Evolutionary conservation across 2,113 vertebrate species (phyloP).

Genomic region (Elephas maximus): DNA sequence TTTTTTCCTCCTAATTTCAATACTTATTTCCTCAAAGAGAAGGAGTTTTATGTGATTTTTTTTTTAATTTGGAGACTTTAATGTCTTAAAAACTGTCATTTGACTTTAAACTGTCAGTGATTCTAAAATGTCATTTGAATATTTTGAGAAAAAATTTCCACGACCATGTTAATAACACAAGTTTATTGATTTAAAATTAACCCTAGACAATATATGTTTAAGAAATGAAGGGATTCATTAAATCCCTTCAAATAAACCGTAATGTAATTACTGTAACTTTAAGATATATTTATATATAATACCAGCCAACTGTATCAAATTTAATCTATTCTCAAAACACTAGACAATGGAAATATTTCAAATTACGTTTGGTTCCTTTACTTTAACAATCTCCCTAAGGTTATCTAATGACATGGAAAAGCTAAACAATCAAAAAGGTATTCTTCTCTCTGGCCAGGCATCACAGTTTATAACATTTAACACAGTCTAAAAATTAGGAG

Average conservation of each 20-base stretch:
- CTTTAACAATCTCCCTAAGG: slow-evolving; percentile 1
- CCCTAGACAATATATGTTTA: slow-evolving; percentile 22
- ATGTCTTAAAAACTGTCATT: slow-evolving; percentile 49
- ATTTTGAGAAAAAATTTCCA: slow-evolving; percentile 42
- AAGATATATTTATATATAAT: slow-evolving; percentile 47
- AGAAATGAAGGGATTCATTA: slow-evolving; percentile 49
- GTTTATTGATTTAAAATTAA: slow-evolving; percentile 68
- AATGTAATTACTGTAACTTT: slow-evolving; percentile 60
- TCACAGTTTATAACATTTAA: slow-evolving; percentile 46
- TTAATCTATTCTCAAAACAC: slow-evolving; percentile 52
- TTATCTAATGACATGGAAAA: slow-evolving; percentile 65
- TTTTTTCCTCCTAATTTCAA: slow-evolving; percentile 33
- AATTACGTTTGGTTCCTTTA: slow-evolving; percentile 55
- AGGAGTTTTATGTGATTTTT: not conserved
- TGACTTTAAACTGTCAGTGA: not conserved
- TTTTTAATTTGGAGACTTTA: slow-evolving; percentile 37
- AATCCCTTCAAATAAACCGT: slow-evolving; percentile 48
- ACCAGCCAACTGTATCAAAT: slow-evolving; percentile 43
- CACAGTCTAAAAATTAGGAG: slow-evolving; percentile 65
- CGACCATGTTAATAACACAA: slow-evolving; percentile 17
- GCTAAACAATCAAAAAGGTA: slow-evolving; percentile 41
- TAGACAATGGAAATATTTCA: slow-evolving; percentile 70
- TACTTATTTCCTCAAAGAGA: slow-evolving; percentile 60
- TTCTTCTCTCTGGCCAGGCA: slow-evolving; percentile 56
- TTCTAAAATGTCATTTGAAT: slow-evolving; percentile 49